Evolutionary conservation across 2,797 vertebrate genomes (phyloP), one percentile per base, ranked within the genome.

Genomic region (Triplophysa yarkandensis): DNA sequence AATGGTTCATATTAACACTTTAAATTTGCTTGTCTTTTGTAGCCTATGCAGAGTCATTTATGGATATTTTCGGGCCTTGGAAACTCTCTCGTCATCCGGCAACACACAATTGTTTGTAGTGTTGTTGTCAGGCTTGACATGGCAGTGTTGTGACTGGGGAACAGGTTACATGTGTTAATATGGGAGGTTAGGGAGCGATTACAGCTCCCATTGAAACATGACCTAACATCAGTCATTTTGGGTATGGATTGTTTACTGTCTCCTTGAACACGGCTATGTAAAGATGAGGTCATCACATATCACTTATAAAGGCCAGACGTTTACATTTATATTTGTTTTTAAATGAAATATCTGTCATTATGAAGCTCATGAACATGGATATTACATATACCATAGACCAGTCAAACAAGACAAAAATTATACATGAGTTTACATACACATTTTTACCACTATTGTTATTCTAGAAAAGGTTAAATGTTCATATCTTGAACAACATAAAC

Each of bases 71-170:
- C 7, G 19, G 14, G 8, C 43, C 6, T 3, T 39, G 30, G 4
- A 60, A 28, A 66, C 43, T 21, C 7, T 68, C 17, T 32, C n/a
- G 16, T n/a, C 23, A 61, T 43, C 3, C 6, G 14, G 19, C 71
- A 6, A 21, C 54, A 19, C 17, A 43, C 32, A 19, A 23, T 61
- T 44, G 66, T 71, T 46, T 61, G 41, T 27, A 30, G 16, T 41
- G 69, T 57, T 55, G 52, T 55, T 21, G 76, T 77, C 66, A 88
- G 82, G 70, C 32, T 86, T 80, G 75, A 71, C 60, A 89, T 91
- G 89, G 90, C 90, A 88, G 90, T 63, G 63, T 50, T 46, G 55
- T 68, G 61, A 60, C 55, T 28, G 39, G 19, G 41, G 7, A 74
- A 57, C 41, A 57, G 61, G 41, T 43, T 64, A 8, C 23, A 25